Evolutionary conservation across 2,113 vertebrate species (phyloP).

Genomic region (Phalacrocorax pelagicus): DNA sequence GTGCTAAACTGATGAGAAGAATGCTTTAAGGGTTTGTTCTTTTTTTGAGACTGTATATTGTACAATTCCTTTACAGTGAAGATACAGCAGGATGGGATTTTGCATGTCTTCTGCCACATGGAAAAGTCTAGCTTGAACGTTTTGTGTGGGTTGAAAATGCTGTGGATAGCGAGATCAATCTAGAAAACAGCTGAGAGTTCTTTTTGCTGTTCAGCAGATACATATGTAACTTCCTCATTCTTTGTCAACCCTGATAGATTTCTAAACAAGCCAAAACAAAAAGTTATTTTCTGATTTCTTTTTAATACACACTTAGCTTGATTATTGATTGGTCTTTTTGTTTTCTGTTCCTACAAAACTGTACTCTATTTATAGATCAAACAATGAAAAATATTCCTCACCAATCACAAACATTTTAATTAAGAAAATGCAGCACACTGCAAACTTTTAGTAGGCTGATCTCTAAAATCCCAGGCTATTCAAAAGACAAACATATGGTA

Average conservation of each 20-base stretch:
- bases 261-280: neutral
- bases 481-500: neutral
- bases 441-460: neutral
- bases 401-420: neutral
- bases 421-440: neutral
- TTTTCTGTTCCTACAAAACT: neutral
- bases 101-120: neutral
- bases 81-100: neutral
- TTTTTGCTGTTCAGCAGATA: neutral
- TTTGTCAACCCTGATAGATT: neutral
- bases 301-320: neutral
- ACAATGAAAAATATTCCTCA: neutral
- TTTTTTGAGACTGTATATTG: neutral
- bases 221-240: neutral
- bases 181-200: neutral
- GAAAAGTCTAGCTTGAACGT: neutral
- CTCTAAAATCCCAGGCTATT: neutral
- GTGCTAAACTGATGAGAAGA: neutral
- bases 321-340: neutral
- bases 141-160: neutral
- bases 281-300: neutral
- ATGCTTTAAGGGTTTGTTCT: neutral
- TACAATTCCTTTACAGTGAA: neutral
- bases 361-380: neutral
- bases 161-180: neutral